Evolutionary conservation across 1,140 invertebrate species (phyloP).

Genomic region (Trichonephila clavata): DNA sequence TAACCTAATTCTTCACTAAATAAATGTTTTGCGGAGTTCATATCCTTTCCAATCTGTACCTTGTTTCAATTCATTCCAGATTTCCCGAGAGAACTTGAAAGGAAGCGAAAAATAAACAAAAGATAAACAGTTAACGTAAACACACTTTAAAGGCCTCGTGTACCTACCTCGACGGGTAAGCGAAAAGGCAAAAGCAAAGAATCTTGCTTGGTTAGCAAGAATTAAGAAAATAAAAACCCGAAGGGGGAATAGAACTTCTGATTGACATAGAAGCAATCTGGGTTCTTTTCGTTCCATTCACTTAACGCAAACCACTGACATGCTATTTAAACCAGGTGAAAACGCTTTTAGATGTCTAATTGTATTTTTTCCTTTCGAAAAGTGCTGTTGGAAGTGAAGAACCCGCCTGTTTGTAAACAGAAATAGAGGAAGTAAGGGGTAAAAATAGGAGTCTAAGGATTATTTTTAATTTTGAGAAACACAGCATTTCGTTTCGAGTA

Average conservation of each 20-base stretch:
- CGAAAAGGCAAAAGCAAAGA: no score
- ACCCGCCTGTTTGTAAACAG: neutral
- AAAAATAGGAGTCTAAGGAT: neutral
- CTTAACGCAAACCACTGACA: constrained; percentile 23
- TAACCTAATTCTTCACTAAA: neutral
- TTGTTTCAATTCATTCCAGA: neutral
- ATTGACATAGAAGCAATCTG: constrained; percentile 32
- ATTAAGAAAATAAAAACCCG: neutral
- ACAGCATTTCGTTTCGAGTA: neutral
- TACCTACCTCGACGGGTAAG: neutral
- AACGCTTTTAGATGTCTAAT: constrained; percentile 26
- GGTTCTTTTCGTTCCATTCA: neutral
- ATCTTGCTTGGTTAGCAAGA: neutral
- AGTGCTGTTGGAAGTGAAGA: neutral
- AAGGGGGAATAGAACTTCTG: neutral
- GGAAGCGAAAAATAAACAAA: neutral
- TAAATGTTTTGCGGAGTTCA: neutral
- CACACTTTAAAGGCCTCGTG: constrained; percentile 19
- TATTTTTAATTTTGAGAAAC: neutral
- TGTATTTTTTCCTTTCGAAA: neutral
- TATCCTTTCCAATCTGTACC: neutral
- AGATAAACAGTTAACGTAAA: constrained; percentile 10
- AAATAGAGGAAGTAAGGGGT: neutral
- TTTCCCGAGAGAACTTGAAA: neutral
- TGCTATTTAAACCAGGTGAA: neutral